These are phyloP conservation scores for Cossypha niveicapilla DNA, from an alignment of 2,797 vertebrate genomes.

Conservation along the genomic window DNA sequence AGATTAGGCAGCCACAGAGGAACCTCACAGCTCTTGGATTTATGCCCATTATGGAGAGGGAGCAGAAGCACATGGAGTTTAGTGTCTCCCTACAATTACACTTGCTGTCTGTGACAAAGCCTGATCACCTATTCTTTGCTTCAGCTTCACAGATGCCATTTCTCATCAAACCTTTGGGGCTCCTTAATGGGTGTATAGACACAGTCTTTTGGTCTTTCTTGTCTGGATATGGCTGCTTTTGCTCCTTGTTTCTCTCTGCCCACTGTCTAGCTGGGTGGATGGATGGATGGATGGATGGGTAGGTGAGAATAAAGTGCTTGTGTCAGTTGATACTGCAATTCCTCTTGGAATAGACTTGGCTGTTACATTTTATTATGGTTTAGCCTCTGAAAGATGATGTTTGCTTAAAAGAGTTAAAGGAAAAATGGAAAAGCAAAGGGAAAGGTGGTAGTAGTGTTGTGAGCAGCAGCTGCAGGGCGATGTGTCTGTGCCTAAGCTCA, in stretches of 20 bases:
- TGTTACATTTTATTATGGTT: neutral
- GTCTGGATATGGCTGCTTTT: neutral
- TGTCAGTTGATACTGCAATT: neutral
- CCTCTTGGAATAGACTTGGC: neutral
- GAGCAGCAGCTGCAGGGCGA: neutral
- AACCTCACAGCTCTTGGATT: neutral
- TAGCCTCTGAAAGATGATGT: neutral
- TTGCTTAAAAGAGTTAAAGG: neutral
- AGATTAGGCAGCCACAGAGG: neutral
- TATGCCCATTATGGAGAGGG: neutral
- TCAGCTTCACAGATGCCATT: neutral
- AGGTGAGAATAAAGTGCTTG: neutral
- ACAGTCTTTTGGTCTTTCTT: rapidly evolving
- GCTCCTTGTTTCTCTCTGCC: neutral
- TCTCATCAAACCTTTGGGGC: neutral
- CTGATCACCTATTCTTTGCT: neutral
- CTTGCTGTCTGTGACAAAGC: neutral
- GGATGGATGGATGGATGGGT: neutral
- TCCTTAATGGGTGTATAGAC: neutral
- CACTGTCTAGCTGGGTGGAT: neutral
- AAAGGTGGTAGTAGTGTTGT: neutral
- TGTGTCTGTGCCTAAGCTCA: neutral
- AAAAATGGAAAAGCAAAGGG: neutral
- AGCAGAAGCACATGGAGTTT: neutral
- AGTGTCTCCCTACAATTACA: neutral